These are phyloP conservation scores for Ochropleura plecta DNA, from an alignment of 2,888 invertebrate species.

Conservation along the genomic window DNA sequence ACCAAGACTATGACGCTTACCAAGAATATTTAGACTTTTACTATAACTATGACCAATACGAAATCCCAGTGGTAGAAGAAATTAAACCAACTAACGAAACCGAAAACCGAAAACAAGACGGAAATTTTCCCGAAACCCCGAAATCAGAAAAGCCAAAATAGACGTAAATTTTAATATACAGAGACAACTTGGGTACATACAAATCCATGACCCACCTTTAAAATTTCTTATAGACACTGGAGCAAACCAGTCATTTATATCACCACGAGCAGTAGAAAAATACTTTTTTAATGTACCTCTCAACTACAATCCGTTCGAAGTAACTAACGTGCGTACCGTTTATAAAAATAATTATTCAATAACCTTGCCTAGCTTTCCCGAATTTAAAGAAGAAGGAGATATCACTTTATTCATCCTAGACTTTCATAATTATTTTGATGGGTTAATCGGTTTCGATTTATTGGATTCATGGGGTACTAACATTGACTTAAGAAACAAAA, in stretches of 20 bases:
- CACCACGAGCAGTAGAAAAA: too few relatives aligned
- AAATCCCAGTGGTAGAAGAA: background rate
- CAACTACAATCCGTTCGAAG: background rate
- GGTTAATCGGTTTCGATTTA: background rate
- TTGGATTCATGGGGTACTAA: background rate
- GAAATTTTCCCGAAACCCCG: background rate
- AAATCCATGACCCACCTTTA: too few relatives aligned
- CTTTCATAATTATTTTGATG: background rate
- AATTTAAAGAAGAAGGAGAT: background rate
- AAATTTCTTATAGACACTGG: too few relatives aligned
- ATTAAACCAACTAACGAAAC: background rate
- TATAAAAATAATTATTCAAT: background rate
- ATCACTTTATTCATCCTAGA: background rate
- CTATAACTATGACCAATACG: background rate
- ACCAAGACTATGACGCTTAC: too few relatives aligned
- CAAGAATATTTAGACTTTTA: too few relatives aligned
- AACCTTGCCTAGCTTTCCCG: background rate
- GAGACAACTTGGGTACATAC: too few relatives aligned
- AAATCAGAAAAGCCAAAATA: background rate
- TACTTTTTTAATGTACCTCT: background rate
- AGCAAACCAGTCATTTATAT: too few relatives aligned
- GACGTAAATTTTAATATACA: conserved; percentile 1
- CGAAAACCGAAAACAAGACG: background rate
- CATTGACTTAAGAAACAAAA: conserved; percentile 1
- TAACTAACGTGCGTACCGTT: background rate